Percentiles rank a stretch among this genome's conserved stretches.
Conservation (phyloP, 2,113 vertebrate genomes). For the Pseudorhombus dupliciocellatus region DNA sequence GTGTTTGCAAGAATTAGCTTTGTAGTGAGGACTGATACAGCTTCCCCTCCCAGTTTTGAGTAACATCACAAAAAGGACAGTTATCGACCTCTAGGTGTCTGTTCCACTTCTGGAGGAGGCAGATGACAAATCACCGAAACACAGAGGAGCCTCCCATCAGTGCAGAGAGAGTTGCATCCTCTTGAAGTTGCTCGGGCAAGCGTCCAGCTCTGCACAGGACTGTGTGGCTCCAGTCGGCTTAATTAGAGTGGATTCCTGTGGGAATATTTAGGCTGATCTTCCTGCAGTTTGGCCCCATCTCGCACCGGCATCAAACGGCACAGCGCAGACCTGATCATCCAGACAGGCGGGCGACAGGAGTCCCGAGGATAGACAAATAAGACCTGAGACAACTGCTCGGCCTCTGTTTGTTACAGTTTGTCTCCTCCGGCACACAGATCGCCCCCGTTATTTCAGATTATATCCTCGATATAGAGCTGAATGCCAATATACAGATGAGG, state of each 20-base stretch:
- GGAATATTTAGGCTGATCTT: slow-evolving; percentile 71
- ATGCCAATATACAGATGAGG: slow-evolving; percentile 23
- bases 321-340: slow-evolving; percentile 35
- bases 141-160: slow-evolving; percentile 56
- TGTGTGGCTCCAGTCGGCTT: slow-evolving; percentile 64
- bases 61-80: slow-evolving; percentile 37
- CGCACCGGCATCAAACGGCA: slow-evolving; percentile 25
- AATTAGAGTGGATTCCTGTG: slow-evolving; percentile 71
- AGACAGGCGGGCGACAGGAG: slow-evolving; percentile 40
- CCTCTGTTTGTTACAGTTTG: slow-evolving; percentile 20
- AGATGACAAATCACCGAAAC: slow-evolving; percentile 58
- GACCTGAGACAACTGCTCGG: slow-evolving; percentile 37
- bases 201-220: slow-evolving; percentile 62
- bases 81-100: slow-evolving; percentile 49
- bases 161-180: slow-evolving; percentile 63
- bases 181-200: slow-evolving; percentile 66
- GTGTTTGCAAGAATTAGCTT: background rate
- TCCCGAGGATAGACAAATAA: slow-evolving; percentile 31
- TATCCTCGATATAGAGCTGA: slow-evolving; percentile 29
- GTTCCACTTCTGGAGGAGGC: slow-evolving; percentile 48
- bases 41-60: slow-evolving; percentile 19
- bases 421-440: slow-evolving; percentile 16
- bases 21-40: background rate
- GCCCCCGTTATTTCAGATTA: slow-evolving; percentile 23
- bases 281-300: slow-evolving; percentile 40